phyloP scores from a whole-genome alignment of 1,140 invertebrate genomes.

The Limonius californicus region DNA sequence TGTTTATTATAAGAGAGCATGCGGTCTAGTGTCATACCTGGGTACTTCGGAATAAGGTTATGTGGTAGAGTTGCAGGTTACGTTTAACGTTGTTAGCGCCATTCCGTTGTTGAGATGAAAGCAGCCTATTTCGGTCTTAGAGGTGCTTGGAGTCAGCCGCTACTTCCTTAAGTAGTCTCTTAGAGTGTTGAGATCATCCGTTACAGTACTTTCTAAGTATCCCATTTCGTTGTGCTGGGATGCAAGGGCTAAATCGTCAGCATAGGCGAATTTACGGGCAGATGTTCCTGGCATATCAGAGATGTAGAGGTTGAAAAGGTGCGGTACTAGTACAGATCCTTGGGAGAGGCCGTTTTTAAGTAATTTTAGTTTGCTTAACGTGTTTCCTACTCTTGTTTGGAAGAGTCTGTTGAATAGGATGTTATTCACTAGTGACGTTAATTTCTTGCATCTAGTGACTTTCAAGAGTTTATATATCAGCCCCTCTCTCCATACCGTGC shows the following conservation, averaged over 20 bases:
- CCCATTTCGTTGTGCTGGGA: background rate
- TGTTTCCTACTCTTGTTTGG: constrained; percentile 15
- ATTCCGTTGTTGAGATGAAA: too few relatives aligned
- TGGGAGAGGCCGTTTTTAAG: too few relatives aligned
- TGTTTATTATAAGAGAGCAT: background rate
- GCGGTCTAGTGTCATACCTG: background rate
- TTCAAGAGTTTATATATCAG: constrained; percentile 20
- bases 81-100: background rate
- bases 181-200: too few relatives aligned
- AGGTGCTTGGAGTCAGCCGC: too few relatives aligned
- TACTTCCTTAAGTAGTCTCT: background rate
- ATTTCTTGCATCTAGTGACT: constrained; percentile 18
- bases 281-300: background rate
- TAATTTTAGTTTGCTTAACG: constrained; percentile 19
- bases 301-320: background rate
- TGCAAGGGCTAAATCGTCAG: background rate
- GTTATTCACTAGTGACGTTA: too few relatives aligned
- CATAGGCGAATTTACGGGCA: background rate
- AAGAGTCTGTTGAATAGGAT: constrained; percentile 16
- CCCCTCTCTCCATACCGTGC: constrained; percentile 26
- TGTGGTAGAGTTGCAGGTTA: background rate
- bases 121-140: background rate
- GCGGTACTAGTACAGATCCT: background rate
- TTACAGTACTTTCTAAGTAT: too few relatives aligned
- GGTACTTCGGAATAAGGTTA: too few relatives aligned